phyloP scores from a whole-genome alignment of 2,797 vertebrate genomes.

The Adelosebastes latens region DNA sequence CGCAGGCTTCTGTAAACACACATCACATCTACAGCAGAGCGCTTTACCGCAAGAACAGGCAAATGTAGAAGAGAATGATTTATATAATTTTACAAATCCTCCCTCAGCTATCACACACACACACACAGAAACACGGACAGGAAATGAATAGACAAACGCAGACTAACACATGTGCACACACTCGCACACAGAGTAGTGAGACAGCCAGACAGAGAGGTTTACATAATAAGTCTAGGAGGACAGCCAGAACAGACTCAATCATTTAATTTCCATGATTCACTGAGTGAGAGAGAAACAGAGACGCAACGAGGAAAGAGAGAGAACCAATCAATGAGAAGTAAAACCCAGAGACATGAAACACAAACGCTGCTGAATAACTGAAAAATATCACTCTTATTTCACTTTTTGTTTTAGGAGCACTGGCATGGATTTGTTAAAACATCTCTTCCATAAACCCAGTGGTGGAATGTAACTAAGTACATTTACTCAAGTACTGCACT shows the following conservation, averaged over 20 bases:
- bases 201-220: constrained; percentile 70
- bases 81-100: neutral
- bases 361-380: neutral
- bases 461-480: neutral
- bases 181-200: neutral
- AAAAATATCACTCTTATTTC: neutral
- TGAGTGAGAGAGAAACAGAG: constrained; percentile 34
- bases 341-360: neutral
- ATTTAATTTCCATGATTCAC: constrained; percentile 76
- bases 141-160: constrained; percentile 28
- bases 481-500: neutral
- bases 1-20: neutral
- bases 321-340: neutral
- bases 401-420: neutral
- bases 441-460: neutral
- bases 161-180: constrained; percentile 1
- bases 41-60: neutral
- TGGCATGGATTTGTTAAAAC: neutral
- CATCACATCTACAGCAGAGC: neutral
- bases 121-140: constrained; percentile 12
- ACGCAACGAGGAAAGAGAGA: neutral
- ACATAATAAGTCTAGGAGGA: constrained; percentile 75
- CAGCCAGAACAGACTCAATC: constrained; percentile 63
- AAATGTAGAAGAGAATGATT: neutral
- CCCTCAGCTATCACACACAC: neutral